Conservation (phyloP, 2,888 invertebrate species). For the Hydropsyche betteni region DNA sequence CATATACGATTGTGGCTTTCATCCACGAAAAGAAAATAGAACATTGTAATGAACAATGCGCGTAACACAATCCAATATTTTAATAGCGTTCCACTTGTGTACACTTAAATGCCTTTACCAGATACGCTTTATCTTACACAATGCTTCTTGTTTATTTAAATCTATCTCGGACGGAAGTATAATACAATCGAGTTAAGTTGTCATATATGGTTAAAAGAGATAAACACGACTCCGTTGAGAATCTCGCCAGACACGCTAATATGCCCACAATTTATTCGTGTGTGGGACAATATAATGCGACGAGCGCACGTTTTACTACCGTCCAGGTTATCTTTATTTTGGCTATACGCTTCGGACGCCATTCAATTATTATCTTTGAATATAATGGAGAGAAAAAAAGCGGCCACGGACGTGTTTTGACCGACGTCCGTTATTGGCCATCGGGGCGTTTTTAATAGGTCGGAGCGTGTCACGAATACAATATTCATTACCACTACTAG, state of each 20-base stretch:
- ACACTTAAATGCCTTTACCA: constrained; percentile 18
- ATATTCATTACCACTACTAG: constrained; percentile 19
- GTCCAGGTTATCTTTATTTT: constrained; percentile 15
- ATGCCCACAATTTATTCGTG: background rate
- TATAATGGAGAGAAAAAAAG: background rate
- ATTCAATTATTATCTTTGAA: constrained; percentile 3
- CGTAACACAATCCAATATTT: too few species aligned
- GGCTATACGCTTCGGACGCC: background rate
- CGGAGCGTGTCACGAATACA: constrained; percentile 19
- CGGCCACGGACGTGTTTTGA: too few species aligned
- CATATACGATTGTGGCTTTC: too few species aligned
- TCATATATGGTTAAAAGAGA: constrained; percentile 27
- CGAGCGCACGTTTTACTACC: background rate
- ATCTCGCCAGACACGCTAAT: background rate
- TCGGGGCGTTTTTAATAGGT: background rate
- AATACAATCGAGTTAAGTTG: constrained; percentile 29
- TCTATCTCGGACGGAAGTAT: constrained; percentile 26
- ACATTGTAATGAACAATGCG: too few species aligned
- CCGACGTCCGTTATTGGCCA: too few species aligned
- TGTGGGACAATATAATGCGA: background rate
- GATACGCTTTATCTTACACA: constrained; percentile 12
- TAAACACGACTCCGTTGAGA: constrained; percentile 2
- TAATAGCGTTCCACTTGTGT: too few species aligned
- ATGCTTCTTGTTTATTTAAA: constrained; percentile 25
- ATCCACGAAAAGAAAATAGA: too few species aligned